phyloP scores from a whole-genome alignment of 2,113 vertebrate species.

The Phyllostomus hastatus region DNA sequence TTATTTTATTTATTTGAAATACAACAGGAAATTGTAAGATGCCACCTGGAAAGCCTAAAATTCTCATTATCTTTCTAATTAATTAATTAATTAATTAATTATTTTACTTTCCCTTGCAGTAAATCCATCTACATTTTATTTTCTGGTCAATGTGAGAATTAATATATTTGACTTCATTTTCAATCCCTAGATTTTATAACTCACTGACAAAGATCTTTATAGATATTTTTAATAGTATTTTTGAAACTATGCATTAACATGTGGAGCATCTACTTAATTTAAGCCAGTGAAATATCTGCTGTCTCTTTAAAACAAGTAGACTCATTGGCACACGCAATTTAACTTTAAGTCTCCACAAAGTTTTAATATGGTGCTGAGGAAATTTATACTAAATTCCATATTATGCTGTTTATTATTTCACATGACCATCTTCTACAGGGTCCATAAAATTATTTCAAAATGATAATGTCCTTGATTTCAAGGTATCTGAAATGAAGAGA shows the following conservation, averaged over 20 bases:
- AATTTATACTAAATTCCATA: neutral
- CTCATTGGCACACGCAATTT: neutral
- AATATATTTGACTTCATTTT: neutral
- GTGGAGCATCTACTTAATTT: neutral
- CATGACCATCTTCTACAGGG: neutral
- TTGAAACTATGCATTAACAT: neutral
- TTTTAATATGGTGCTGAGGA: neutral
- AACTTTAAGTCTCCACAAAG: neutral
- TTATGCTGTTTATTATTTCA: neutral
- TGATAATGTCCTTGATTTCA: slow-evolving; percentile 44
- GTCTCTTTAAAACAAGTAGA: neutral
- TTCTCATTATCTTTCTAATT: neutral
- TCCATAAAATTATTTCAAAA: slow-evolving; percentile 42
- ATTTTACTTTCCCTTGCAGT: too few species aligned
- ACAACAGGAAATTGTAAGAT: neutral
- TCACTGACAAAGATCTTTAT: neutral
- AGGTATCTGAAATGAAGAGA: slow-evolving; percentile 15
- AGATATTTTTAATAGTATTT: neutral
- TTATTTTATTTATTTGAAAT: neutral
- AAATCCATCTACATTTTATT: neutral
- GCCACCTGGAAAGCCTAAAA: neutral
- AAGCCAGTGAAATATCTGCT: neutral
- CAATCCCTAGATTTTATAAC: neutral
- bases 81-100: too few species aligned
- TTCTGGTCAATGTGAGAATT: neutral